Base-by-base conservation (phyloP, 1,140 invertebrate species). In the Yoshiicerus persimilis region DNA sequence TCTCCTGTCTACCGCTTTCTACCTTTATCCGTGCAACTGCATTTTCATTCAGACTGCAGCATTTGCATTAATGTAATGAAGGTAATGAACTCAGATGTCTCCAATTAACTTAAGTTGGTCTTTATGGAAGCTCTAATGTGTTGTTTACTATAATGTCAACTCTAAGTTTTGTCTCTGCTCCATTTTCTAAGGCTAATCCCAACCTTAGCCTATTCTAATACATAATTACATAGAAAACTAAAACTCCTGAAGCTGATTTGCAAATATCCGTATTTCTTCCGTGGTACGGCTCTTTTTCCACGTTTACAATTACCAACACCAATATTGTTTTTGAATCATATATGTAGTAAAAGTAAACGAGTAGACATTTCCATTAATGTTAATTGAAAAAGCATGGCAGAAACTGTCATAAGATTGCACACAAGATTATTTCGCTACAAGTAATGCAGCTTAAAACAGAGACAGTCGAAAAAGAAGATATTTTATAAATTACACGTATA, bases 1-100 rank as follows among this genome's bases (percentile, higher is more conserved):
- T 38, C 27, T 9, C 30, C 30, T 70, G 25, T 66, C 64, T 70
- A 25, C 30, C 2, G 16, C 25, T 2, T 70, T 70, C 70, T 75
- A 30, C 32, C 30, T 20, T n/a, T n/a, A 77, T 23, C n/a, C 32
- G 38, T 34, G 75, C 75, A 80, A 80, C 16, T 80, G 36, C 75
- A 80, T 80, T 80, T 80, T 80, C 75, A 80, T 80, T 80, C 38
- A 80, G 75, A n/a, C 10, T 80, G 32, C n/a, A 80, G 34, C 75
- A 80, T 80, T 80, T 80, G 75, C 75, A 80, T 80, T 80, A 80
- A 80, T 80, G 30, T 80, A 80, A 80, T 38, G 75, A 80, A 56
- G 75, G 34, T 38, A 80, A 80, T 80, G 75, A 80, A 80, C 75
- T 80, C 34, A 32, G 75, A 80, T 80, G 75, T 80, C 75, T 80